Evolutionary conservation across 1,140 invertebrate species (phyloP), one percentile per base, ranked within the genome.

Genomic region (Nephila pilipes): DNA sequence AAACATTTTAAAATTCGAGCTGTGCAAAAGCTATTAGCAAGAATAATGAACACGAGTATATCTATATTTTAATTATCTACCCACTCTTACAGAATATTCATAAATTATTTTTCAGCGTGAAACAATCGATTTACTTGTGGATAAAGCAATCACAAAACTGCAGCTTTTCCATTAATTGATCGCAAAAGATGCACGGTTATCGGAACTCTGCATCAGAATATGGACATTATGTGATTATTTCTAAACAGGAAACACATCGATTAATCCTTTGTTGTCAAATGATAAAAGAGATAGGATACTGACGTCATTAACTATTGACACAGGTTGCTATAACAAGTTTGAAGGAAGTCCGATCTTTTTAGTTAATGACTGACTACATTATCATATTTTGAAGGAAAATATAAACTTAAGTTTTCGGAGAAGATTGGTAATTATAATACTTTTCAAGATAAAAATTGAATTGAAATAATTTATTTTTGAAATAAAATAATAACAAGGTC

Each of bases 261-360:
- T 69, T 69, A 69, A 69, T 69, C 63, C 63, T 69, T 25, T 69
- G 29, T 25, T 69, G 63, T 69, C 63, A 25, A 1, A 25, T 25
- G 63, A 69, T 69, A n/a, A 69, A 69, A 69, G 63, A 25, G 25
- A 14, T 22, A 25, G 63, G 63, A 69, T 69, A 69, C 29, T 69
- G 63, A 69, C 63, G 63, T 69, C 63, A 69, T 69, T 25, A 69
- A 69, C 63, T 69, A 69, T 69, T 69, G 63, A 69, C 63, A 69
- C n/a, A 25, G 63, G 25, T 69, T 69, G 63, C n/a, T 60, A 60
- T 60, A 22, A 22, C 18, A 22, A 22, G 5, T 32, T n/a, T 69
- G 63, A 29, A 69, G 25, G 25, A 25, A 69, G 14, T 69, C 63
- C 63, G 63, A n/a, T n/a, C n/a, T n/a, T n/a, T n/a, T n/a, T n/a